These are phyloP conservation scores for Pithys albifrons DNA, from an alignment of 2,113 vertebrate genomes.

Conservation along the genomic window DNA sequence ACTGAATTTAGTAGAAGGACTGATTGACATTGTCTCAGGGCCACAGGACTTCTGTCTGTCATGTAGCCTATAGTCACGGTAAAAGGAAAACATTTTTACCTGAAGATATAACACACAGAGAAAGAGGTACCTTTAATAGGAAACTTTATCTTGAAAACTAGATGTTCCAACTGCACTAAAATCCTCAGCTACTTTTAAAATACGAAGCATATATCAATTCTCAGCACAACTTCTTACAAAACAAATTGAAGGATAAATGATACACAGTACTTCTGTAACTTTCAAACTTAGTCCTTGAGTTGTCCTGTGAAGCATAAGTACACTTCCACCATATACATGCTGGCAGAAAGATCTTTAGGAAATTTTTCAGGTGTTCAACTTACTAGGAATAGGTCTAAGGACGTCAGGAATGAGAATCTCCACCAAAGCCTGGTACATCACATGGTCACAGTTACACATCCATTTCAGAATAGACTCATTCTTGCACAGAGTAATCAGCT, in stretches of 20 bases:
- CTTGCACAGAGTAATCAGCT: constrained; percentile 83
- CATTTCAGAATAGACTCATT: constrained; percentile 85
- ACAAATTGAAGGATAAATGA: constrained; percentile 22
- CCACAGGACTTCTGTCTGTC: not conserved
- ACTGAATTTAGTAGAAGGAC: not conserved
- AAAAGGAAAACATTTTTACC: not conserved
- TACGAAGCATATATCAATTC: not conserved
- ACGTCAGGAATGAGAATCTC: constrained; percentile 77
- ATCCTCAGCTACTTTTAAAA: not conserved
- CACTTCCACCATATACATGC: not conserved
- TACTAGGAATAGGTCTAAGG: constrained; percentile 89
- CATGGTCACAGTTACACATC: constrained; percentile 86
- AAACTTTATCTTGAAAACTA: not conserved
- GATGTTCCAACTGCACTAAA: not conserved
- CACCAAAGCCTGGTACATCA: constrained; percentile 83
- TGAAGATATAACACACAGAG: not conserved
- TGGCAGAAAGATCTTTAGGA: constrained; percentile 51
- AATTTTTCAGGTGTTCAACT: constrained; percentile 66
- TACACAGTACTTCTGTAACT: not conserved
- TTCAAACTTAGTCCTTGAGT: constrained; percentile 12
- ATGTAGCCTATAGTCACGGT: not conserved
- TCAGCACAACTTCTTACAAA: not conserved
- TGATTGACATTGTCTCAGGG: not conserved
- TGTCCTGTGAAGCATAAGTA: not conserved
- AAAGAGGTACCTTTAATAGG: not conserved